Evolutionary conservation across 53 echinoderm and acorn worm species (phyloP), one percentile per base, ranked within the genome.

Genomic region (Luidia sarsii): DNA sequence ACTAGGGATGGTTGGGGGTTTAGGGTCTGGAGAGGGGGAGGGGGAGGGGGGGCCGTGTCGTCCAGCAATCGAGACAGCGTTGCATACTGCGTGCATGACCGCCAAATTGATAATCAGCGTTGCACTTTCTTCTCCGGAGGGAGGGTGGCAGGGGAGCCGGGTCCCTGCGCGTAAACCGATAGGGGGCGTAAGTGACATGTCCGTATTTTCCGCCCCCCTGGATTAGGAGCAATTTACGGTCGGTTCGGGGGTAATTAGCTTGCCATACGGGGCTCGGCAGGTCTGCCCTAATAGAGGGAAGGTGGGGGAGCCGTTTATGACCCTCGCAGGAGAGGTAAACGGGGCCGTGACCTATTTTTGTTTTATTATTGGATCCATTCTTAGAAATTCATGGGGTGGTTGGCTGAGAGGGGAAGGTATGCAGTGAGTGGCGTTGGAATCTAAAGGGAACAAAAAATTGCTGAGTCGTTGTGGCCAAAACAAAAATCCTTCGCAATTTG

Each of bases 121-220:
- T 77, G 77, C 61, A 77, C 77, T 77, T 77, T 77, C n/a, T 77
- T 77, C 77, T 61, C 77, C 77, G 60, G 61, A 27, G 77, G 77
- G 77, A 77, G 77, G 59, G 8, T 7, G 59, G 45, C 30, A 6
- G 11, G 45, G 59, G 59, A 77, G 28, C 8, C 3, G 45, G 59
- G 77, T 27, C 60, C 45, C 30, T 7, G 77, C 43, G 75, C 41
- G 75, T 60, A 75, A 77, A 77, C 8, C 77, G 60, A 77, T 61
- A 77, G 59, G 39, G 39, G 54, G 57, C 59, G 45, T 60, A 33
- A 77, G 62, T 48, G 77, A 18, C 60, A 61, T 61, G 77, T 77
- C 62, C 48, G 77, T 59, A 60, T 45, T 77, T 48, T 77, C 41
- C 61, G 61, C 77, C 77, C 77, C 46, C 77, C 38, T n/a, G 77